A percentile compares a stretch with the other conserved stretches of the same genome.
These are phyloP conservation scores for Redunca redunca DNA, from an alignment of 2,113 vertebrate species.

Conservation along the genomic window DNA sequence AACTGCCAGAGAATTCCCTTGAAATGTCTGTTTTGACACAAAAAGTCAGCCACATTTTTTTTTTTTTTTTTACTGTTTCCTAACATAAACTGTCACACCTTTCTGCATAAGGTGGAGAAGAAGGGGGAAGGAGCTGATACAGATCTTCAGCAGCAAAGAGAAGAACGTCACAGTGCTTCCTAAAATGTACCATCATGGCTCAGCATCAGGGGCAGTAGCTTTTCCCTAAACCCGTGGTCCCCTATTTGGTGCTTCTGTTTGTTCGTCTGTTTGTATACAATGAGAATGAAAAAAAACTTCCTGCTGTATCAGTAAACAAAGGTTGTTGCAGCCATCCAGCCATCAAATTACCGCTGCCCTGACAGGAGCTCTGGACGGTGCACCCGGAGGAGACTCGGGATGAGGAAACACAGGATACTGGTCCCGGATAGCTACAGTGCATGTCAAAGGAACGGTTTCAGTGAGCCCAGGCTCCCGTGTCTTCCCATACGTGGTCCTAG, in stretches of 20 bases:
- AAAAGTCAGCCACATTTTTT: neutral
- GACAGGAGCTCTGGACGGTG: neutral
- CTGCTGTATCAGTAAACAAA: neutral
- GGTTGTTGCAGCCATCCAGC: neutral
- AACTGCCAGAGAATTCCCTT: neutral
- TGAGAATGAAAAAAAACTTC: neutral
- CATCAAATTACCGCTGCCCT: neutral
- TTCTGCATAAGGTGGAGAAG: neutral
- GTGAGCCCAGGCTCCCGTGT: neutral
- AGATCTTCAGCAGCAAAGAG: neutral
- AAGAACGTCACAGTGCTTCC: fast-evolving
- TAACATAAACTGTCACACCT: neutral
- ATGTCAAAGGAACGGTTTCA: neutral
- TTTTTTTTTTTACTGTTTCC: neutral
- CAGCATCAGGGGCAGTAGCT: too few species aligned
- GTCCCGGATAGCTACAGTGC: neutral
- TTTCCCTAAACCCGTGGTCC: neutral
- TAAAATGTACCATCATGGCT: neutral
- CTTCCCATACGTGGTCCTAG: neutral
- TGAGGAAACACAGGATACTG: neutral
- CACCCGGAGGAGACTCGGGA: neutral
- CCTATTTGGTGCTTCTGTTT: neutral
- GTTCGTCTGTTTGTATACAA: neutral
- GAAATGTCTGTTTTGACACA: neutral
- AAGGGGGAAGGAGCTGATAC: neutral